phyloP scores from a whole-genome alignment of 2,888 invertebrate genomes.

The Oeneis ivallda region DNA sequence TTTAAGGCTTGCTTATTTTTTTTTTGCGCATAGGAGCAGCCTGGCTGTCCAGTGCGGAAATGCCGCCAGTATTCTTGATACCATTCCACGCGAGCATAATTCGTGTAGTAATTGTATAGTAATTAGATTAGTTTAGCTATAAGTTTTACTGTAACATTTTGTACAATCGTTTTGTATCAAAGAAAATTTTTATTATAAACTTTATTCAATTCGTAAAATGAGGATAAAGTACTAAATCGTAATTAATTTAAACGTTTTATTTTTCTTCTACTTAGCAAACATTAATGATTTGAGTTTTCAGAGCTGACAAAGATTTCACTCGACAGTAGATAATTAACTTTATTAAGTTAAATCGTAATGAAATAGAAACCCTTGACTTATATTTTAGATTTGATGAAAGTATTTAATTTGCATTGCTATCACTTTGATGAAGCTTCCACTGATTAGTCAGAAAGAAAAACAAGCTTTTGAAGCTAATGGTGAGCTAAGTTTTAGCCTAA shows the following conservation, averaged over 20 bases:
- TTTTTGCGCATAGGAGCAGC: no score
- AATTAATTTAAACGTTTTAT: not conserved
- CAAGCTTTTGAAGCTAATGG: not conserved
- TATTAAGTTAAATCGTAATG: slow-evolving; percentile 37
- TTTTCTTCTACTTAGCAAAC: slow-evolving; percentile 24
- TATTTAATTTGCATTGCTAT: not conserved
- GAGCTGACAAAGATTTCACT: slow-evolving; percentile 35
- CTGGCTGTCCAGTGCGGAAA: no score
- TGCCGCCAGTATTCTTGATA: no score
- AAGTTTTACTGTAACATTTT: no score
- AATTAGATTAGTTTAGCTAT: no score
- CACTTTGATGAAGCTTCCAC: not conserved
- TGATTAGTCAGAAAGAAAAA: not conserved
- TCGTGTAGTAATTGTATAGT: no score
- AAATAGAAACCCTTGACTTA: slow-evolving; percentile 10
- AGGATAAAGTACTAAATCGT: not conserved
- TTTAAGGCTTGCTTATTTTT: no score
- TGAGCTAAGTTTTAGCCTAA: slow-evolving; percentile 1
- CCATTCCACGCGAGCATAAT: no score
- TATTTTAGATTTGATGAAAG: slow-evolving; percentile 9
- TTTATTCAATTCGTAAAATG: no score
- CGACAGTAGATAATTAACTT: slow-evolving; percentile 41
- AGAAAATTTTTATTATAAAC: not conserved
- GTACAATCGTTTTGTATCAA: no score
- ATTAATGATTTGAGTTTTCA: slow-evolving; percentile 41